phyloP scores from a whole-genome alignment of 2,113 vertebrate genomes.

The Thalassoma bifasciatum region DNA sequence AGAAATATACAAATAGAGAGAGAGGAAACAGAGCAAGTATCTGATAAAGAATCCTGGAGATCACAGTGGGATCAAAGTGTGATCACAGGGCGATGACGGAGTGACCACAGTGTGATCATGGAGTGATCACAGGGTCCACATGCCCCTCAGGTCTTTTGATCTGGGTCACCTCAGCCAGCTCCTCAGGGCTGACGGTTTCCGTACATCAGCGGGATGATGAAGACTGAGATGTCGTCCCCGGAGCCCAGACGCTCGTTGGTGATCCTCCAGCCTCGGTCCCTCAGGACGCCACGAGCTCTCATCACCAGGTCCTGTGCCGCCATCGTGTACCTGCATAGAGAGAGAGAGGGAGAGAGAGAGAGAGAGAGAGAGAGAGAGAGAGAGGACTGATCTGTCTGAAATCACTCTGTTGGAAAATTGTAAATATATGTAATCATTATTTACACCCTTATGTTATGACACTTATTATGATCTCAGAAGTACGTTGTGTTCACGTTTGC shows the following conservation, averaged over 20 bases:
- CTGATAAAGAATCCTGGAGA: conserved; percentile 10
- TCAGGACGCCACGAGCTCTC: conserved; percentile 93
- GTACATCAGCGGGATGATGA: conserved; percentile 94
- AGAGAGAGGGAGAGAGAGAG: no score
- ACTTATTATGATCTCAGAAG: no score
- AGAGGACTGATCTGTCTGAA: no score
- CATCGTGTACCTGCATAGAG: conserved; percentile 90
- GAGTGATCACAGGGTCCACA: neutral
- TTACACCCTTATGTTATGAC: no score
- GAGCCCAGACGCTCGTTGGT: conserved; percentile 95
- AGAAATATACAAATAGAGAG: conserved; percentile 26
- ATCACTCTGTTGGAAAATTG: no score
- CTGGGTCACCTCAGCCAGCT: neutral
- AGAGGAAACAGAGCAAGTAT: neutral
- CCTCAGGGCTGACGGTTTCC: conserved; percentile 88
- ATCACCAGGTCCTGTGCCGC: conserved; percentile 98
- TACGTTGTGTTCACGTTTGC: no score
- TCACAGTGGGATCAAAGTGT: no score
- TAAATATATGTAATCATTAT: no score
- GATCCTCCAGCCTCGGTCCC: conserved; percentile 97
- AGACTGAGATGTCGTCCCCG: conserved; percentile 97
- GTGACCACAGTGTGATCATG: neutral
- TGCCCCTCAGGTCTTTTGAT: neutral
- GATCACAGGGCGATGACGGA: no score
- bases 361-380: no score